Base-by-base conservation (phyloP, 2,113 vertebrate genomes). In the Chloebia gouldiae region DNA sequence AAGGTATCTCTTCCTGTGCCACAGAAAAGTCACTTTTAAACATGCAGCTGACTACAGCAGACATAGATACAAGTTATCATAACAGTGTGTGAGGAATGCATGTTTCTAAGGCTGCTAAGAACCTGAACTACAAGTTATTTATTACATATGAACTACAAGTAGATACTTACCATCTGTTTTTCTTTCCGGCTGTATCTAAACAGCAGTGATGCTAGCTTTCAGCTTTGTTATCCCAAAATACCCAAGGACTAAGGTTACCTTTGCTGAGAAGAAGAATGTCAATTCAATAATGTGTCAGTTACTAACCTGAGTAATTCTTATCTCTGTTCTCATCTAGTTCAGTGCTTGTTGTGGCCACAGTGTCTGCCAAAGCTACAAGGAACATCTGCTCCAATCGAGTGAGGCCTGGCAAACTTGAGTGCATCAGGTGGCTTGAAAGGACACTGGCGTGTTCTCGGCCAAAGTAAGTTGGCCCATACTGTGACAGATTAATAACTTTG, bases 311-410 rank as follows among this genome's bases (percentile, higher is more conserved):
- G 96, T 98, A 99, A 97, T 98, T 98, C 81, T 99, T 98, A 95
- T 99, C 98, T 83, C 98, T 98, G 96, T 98, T 98, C 96, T 98
- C 97, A 86, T 98, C 98, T 65, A 99, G 98, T 92, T 99, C 99
- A 20, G 99, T 99, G 94, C 99, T 99, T 68, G 99, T 99, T 3
- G 98, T 99, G 71, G 99, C 99, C 77, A 99, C 99, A 1, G 99
- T 99, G 94, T 99, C 99, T 30, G 99, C 99, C 94, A 99, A 98
- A 53, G 99, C 99, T 78, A 99, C 99, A 65, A 99, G 98, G 96
- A 99, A 99, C 99, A 99, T 99, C 97, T 99, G 99, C 97, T 99
- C 99, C 25, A 99, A 97, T 81, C 99, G 98, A 40, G 99, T 99
- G 85, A 99, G 98, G 73, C 99, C 99, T 22, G 99, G 99, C 23